Conservation (phyloP, 2,888 invertebrate species). For the Cataglyphis rosenhaueri region DNA sequence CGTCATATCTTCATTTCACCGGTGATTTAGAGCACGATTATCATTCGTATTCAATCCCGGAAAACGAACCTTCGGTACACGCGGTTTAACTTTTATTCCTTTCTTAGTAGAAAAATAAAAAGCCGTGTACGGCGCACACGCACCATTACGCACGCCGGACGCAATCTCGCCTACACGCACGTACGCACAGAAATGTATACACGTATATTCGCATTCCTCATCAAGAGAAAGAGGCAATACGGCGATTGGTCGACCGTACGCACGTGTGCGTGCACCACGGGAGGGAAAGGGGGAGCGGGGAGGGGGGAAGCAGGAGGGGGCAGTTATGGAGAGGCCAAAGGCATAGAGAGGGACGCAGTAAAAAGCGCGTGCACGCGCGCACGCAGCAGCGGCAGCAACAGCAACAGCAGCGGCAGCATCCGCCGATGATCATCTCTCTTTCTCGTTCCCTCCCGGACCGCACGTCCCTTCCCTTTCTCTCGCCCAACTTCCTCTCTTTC, state of each 20-base stretch:
- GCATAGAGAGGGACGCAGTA: constrained; percentile 61
- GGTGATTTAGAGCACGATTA: background rate
- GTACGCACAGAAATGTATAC: background rate
- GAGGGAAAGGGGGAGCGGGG: constrained; percentile 11
- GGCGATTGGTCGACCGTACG: background rate
- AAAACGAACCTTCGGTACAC: background rate
- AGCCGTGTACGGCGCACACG: constrained; percentile 54
- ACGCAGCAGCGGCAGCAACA: constrained; percentile 51
- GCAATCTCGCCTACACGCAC: constrained; percentile 55
- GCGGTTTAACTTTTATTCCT: constrained; percentile 33
- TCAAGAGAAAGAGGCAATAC: constrained; percentile 32
- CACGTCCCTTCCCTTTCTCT: constrained; percentile 28
- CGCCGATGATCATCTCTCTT: constrained; percentile 40
- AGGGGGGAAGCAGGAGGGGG: background rate
- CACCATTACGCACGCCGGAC: constrained; percentile 65
- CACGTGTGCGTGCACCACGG: constrained; percentile 32
- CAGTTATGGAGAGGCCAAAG: constrained; percentile 49
- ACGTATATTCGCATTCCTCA: background rate
- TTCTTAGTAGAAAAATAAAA: constrained; percentile 52
- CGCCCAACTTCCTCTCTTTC: constrained; percentile 41
- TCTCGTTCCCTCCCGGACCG: constrained; percentile 34
- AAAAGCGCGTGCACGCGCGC: constrained; percentile 67
- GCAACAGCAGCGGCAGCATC: constrained; percentile 47
- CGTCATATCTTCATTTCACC: background rate
- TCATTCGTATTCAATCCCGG: background rate